These are phyloP conservation scores for Gadus macrocephalus DNA, from an alignment of 2,113 vertebrate species.

Conservation along the genomic window DNA sequence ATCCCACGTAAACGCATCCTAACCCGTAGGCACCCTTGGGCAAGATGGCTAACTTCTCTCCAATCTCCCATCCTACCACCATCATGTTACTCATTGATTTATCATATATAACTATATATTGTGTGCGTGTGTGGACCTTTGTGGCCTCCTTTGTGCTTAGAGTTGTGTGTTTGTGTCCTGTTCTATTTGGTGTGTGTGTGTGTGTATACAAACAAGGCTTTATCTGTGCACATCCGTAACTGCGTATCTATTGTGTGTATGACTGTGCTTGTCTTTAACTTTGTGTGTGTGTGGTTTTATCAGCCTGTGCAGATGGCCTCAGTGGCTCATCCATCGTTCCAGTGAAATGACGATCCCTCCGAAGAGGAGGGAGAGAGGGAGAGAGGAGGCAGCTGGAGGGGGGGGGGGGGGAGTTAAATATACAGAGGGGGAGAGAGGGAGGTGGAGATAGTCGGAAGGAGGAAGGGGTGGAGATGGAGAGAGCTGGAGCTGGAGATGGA, in stretches of 20 bases:
- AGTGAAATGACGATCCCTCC: slow-evolving; percentile 59
- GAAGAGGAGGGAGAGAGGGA: slow-evolving; percentile 43
- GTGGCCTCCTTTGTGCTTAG: not conserved
- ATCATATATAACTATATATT: too few relatives aligned
- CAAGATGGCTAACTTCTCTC: too few relatives aligned
- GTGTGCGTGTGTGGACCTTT: slow-evolving; percentile 16
- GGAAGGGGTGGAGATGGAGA: not conserved
- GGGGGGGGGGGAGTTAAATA: slow-evolving; percentile 1
- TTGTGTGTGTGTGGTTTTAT: slow-evolving; percentile 43
- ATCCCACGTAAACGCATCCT: too few relatives aligned
- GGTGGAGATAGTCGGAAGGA: not conserved
- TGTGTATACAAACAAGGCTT: not conserved
- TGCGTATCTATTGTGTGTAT: not conserved
- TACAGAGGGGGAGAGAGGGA: not conserved
- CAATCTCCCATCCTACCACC: too few relatives aligned
- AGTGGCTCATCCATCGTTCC: slow-evolving; percentile 59
- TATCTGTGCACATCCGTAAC: not conserved
- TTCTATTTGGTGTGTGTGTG: not conserved
- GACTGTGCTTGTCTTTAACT: slow-evolving; percentile 13
- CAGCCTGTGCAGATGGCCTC: slow-evolving; percentile 61
- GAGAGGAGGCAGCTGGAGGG: not conserved
- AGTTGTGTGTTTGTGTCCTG: slow-evolving; percentile 3
- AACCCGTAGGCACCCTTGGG: too few relatives aligned
- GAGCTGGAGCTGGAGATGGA: not conserved
- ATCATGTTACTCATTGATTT: too few relatives aligned